Conservation (phyloP, 2,797 vertebrate species). For the Potorous gilbertii region DNA sequence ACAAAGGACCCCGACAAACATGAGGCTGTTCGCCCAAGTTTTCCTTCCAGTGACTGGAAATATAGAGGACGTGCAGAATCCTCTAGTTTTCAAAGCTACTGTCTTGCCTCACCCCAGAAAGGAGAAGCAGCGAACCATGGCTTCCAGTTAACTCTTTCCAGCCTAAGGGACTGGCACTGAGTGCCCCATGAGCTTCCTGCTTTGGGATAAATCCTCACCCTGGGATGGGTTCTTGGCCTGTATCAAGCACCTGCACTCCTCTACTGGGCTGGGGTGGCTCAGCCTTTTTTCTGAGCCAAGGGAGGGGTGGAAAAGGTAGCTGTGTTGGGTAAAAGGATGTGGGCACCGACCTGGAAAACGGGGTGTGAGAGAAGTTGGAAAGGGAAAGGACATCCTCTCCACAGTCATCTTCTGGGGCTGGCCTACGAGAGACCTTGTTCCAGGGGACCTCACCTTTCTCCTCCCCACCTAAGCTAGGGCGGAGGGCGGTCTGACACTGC, state of each 20-base stretch:
- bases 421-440: conserved; percentile 64
- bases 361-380: conserved; percentile 70
- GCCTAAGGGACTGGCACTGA: conserved; percentile 60
- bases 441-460: conserved; percentile 10
- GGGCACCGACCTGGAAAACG: conserved; percentile 67
- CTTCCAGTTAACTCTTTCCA: conserved; percentile 62
- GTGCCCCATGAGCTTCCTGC: conserved; percentile 55
- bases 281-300: conserved; percentile 60
- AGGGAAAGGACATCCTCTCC: conserved; percentile 60
- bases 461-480: background rate
- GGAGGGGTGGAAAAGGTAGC: conserved; percentile 73
- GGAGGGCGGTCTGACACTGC: background rate
- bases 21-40: background rate
- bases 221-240: conserved; percentile 65
- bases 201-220: conserved; percentile 57
- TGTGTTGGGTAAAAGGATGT: conserved; percentile 73
- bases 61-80: conserved; percentile 22
- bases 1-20: background rate
- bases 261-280: conserved; percentile 22
- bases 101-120: conserved; percentile 16
- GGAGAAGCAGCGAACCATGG: conserved; percentile 53
- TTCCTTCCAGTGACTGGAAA: background rate
- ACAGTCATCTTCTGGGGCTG: conserved; percentile 54
- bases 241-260: conserved; percentile 73
- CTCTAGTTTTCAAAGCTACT: background rate